phyloP scores from a whole-genome alignment of 2,888 invertebrate genomes.

The Eristalis arbustorum region DNA sequence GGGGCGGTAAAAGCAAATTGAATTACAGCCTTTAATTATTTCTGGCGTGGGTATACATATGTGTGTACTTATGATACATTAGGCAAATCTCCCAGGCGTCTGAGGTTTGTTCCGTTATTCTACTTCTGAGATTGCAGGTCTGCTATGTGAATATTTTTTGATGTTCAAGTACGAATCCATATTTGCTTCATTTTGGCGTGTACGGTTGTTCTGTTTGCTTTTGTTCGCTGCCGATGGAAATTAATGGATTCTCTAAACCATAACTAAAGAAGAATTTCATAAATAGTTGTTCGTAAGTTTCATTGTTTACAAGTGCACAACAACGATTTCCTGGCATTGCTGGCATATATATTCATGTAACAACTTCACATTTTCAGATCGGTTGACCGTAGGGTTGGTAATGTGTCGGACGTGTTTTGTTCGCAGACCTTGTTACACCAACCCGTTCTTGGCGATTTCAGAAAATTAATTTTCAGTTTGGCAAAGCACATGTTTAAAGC shows the following conservation, averaged over 20 bases:
- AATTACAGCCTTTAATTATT: constrained; percentile 63
- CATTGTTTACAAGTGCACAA: constrained; percentile 58
- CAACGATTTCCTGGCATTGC: constrained; percentile 29
- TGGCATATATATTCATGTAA: constrained; percentile 21
- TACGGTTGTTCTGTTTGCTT: background rate
- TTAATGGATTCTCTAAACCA: constrained; percentile 57
- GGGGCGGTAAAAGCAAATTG: constrained; percentile 42
- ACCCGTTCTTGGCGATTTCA: constrained; percentile 12
- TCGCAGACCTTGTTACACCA: constrained; percentile 7
- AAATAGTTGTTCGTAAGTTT: constrained; percentile 66
- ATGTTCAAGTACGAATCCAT: background rate
- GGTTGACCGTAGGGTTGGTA: background rate
- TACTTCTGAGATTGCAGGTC: background rate
- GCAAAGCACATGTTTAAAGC: background rate
- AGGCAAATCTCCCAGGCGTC: constrained; percentile 19
- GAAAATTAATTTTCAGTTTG: constrained; percentile 58
- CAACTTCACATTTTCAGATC: constrained; percentile 53
- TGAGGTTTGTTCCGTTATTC: background rate
- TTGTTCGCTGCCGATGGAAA: constrained; percentile 26
- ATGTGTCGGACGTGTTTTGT: constrained; percentile 34
- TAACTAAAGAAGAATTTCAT: constrained; percentile 62
- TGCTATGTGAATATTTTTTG: background rate
- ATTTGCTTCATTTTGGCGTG: background rate
- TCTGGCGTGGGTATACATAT: constrained; percentile 33
- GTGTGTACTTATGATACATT: constrained; percentile 15